Percentiles rank a stretch among this genome's conserved stretches.
Evolutionary conservation across 2,888 invertebrate species (phyloP).

Genomic region (Lasioglossum calceatum): DNA sequence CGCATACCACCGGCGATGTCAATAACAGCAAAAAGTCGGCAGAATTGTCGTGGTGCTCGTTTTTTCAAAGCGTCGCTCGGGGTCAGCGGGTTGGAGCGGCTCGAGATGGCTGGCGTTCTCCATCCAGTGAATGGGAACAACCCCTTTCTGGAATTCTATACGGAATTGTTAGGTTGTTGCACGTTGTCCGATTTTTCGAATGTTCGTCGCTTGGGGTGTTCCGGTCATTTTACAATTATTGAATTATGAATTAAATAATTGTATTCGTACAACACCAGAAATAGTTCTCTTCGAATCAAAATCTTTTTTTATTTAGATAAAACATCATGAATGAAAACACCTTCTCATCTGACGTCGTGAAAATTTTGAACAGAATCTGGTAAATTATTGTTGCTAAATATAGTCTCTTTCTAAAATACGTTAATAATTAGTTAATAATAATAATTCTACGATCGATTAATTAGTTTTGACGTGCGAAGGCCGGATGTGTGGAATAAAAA

Average conservation of each 20-base stretch:
- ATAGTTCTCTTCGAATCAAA: no score
- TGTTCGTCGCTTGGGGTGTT: not conserved
- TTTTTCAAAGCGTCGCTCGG: conserved; percentile 29
- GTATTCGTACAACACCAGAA: no score
- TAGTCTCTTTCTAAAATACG: no score
- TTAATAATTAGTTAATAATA: no score
- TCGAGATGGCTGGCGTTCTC: conserved; percentile 12
- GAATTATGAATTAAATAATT: no score
- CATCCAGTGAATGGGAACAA: not conserved
- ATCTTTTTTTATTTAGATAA: no score
- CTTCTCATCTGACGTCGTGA: not conserved
- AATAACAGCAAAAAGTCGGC: conserved; percentile 55
- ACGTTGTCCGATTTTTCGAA: not conserved
- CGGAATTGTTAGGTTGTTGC: not conserved
- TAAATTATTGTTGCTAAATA: not conserved
- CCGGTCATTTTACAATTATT: not conserved
- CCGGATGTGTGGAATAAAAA: no score
- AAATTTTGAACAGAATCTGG: not conserved
- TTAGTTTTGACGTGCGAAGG: no score
- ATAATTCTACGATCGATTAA: no score
- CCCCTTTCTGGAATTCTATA: not conserved
- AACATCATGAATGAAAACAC: no score
- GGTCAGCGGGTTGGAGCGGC: conserved; percentile 18
- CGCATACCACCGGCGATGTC: conserved; percentile 44
- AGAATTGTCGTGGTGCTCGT: conserved; percentile 47